These are phyloP conservation scores for Melanostigma gelatinosum DNA, from an alignment of 2,113 vertebrate genomes.

Conservation along the genomic window DNA sequence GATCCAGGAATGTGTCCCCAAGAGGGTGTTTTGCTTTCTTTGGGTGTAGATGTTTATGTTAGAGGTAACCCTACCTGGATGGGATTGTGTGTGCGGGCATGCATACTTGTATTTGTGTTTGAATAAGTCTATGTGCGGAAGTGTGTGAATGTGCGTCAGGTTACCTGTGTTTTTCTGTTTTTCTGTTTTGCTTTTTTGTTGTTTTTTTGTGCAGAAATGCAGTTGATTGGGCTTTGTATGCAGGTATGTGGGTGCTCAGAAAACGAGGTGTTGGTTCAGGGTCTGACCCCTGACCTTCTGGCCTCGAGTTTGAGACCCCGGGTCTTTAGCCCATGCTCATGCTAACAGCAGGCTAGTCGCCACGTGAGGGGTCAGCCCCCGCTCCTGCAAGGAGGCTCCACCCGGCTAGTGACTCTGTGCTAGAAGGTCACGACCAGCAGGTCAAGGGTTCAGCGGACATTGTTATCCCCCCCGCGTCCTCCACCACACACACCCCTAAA, in stretches of 20 bases:
- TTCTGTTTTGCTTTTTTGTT: conserved; percentile 6
- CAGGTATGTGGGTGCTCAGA: conserved; percentile 34
- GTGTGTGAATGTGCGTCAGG: conserved; percentile 48
- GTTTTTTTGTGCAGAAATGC: conserved; percentile 15
- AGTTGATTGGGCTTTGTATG: conserved; percentile 36
- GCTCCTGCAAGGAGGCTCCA: conserved; percentile 43
- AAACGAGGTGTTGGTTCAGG: conserved; percentile 44
- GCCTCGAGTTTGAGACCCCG: conserved; percentile 42
- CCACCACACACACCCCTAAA: conserved; percentile 36
- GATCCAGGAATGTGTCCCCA: conserved; percentile 63
- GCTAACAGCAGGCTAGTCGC: conserved; percentile 46
- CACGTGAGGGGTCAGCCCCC: conserved; percentile 44
- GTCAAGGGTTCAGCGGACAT: conserved; percentile 76
- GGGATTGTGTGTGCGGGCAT: conserved; percentile 61
- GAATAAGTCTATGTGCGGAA: conserved; percentile 40
- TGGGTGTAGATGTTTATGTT: conserved; percentile 73
- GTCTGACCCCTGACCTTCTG: conserved; percentile 46
- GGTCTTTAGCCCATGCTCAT: conserved; percentile 65
- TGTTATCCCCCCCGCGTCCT: conserved; percentile 53
- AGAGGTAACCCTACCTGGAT: conserved; percentile 72
- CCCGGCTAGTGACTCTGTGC: conserved; percentile 46
- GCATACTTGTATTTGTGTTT: conserved; percentile 47
- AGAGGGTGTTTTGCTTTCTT: conserved; percentile 67
- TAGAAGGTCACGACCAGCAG: conserved; percentile 67
- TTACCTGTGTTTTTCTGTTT: conserved; percentile 42